phyloP scores from a whole-genome alignment of 2,797 vertebrate species.

The Erpetoichthys calabaricus region DNA sequence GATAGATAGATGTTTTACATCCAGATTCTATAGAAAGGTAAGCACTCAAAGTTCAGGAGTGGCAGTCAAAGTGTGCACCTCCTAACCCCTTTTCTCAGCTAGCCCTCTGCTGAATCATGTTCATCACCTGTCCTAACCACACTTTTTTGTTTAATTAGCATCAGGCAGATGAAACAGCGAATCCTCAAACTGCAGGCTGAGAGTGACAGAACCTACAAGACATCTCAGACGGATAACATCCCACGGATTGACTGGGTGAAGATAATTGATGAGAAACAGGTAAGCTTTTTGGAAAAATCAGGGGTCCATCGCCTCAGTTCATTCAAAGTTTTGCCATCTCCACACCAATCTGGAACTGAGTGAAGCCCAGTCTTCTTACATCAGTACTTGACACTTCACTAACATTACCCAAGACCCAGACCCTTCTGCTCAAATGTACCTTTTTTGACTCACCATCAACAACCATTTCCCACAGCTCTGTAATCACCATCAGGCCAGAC shows the following conservation, averaged over 20 bases:
- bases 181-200: slow-evolving; percentile 63
- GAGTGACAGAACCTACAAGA: slow-evolving; percentile 69
- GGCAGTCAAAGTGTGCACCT: neutral
- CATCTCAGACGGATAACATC: slow-evolving; percentile 45
- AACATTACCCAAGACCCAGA: too few relatives aligned
- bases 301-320: neutral
- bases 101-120: neutral
- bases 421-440: too few relatives aligned
- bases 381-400: too few relatives aligned
- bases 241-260: slow-evolving; percentile 82
- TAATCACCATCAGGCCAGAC: too few relatives aligned
- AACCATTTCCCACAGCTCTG: too few relatives aligned
- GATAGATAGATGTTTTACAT: too few relatives aligned
- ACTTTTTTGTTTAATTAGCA: slow-evolving; percentile 38
- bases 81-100: neutral
- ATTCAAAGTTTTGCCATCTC: neutral
- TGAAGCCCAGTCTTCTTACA: too few relatives aligned
- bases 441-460: too few relatives aligned
- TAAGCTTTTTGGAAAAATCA: slow-evolving; percentile 26
- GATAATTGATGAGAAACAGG: slow-evolving; percentile 83
- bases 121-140: neutral
- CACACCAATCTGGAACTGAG: neutral
- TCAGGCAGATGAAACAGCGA: slow-evolving; percentile 75
- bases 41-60: too few relatives aligned
- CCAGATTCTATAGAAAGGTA: too few relatives aligned